Evolutionary conservation across 2,888 invertebrate species (phyloP).

Genomic region (Nezara viridula): DNA sequence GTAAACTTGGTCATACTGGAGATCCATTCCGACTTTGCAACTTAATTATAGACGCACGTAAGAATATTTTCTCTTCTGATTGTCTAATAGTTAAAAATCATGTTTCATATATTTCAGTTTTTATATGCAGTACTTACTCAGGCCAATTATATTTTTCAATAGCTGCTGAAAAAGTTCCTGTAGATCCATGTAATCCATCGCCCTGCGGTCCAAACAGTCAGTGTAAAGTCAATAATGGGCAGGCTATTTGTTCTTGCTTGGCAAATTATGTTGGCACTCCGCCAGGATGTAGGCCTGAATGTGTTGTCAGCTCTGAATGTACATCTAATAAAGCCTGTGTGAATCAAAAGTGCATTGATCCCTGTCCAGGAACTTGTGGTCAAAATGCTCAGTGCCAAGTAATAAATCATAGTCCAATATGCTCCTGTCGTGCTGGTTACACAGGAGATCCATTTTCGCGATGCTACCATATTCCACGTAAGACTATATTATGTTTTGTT

Average conservation of each 20-base stretch:
- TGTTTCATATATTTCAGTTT: background rate
- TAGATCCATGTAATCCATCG: conserved; percentile 77
- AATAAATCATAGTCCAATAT: conserved; percentile 69
- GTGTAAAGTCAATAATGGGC: conserved; percentile 68
- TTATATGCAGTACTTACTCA: no score
- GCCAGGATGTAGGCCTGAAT: conserved; percentile 68
- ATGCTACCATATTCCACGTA: conserved; percentile 68
- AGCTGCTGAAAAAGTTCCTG: conserved; percentile 68
- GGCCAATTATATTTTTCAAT: background rate
- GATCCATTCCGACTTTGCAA: conserved; percentile 77
- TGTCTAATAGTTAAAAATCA: background rate
- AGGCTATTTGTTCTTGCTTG: conserved; percentile 67
- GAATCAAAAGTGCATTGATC: conserved; percentile 68
- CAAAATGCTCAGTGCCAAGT: conserved; percentile 69
- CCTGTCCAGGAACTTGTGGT: conserved; percentile 69
- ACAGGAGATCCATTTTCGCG: conserved; percentile 70
- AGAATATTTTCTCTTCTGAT: background rate
- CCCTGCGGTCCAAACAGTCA: conserved; percentile 68
- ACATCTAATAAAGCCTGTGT: conserved; percentile 68
- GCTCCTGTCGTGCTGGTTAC: conserved; percentile 69
- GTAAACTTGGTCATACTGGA: conserved; percentile 76
- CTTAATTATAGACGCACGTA: conserved; percentile 62
- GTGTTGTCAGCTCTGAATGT: conserved; percentile 68
- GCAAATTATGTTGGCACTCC: conserved; percentile 68
- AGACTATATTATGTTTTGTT: conserved; percentile 56